Percentiles rank a stretch among this genome's conserved stretches.
Evolutionary conservation across 2,113 vertebrate species (phyloP).

Genomic region (Eudorcas thomsonii): DNA sequence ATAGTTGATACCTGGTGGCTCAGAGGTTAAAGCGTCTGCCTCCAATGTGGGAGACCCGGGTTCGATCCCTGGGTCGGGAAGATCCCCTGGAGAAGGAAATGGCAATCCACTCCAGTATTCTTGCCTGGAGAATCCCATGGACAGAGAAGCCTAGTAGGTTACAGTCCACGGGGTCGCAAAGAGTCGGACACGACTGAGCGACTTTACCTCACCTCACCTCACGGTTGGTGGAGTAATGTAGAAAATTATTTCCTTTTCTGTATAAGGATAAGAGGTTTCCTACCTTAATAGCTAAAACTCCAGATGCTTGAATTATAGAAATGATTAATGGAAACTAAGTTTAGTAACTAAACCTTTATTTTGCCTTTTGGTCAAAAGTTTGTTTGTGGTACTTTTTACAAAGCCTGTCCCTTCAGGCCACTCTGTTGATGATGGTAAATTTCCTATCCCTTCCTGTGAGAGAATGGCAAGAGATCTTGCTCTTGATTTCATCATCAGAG

Average conservation of each 20-base stretch:
- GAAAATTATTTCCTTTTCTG: neutral
- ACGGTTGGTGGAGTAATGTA: neutral
- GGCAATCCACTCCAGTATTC: too few relatives aligned
- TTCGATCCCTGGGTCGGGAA: too few relatives aligned
- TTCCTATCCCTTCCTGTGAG: neutral
- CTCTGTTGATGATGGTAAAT: neutral
- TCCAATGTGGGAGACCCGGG: too few relatives aligned
- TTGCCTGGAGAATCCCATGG: too few relatives aligned
- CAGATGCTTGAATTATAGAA: neutral
- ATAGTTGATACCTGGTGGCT: neutral
- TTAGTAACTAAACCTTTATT: neutral
- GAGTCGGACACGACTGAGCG: too few relatives aligned
- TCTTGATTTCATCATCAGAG: neutral
- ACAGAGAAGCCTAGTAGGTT: too few relatives aligned
- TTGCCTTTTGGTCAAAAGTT: neutral
- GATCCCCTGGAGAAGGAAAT: too few relatives aligned
- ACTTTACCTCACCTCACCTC: too few relatives aligned
- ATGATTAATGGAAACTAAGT: neutral
- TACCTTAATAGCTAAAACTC: neutral
- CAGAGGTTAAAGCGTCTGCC: too few relatives aligned
- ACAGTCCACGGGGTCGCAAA: too few relatives aligned
- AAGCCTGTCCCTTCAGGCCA: neutral
- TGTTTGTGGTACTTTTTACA: neutral
- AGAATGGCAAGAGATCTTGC: neutral
- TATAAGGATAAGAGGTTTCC: neutral